Evolutionary conservation across 2,888 invertebrate genomes (phyloP).

Genomic region (Caenorhabditis sinica): DNA sequence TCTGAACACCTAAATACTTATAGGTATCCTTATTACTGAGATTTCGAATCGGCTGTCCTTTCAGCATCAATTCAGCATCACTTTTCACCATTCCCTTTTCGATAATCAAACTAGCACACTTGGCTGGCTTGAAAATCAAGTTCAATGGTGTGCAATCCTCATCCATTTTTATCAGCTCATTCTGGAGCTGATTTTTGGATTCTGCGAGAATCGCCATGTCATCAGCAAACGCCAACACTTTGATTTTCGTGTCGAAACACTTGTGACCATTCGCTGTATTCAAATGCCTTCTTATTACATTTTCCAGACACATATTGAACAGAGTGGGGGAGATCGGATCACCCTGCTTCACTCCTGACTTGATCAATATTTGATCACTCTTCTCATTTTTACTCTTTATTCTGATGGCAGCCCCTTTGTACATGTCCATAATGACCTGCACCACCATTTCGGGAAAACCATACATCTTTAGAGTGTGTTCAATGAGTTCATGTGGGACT

Average conservation of each 20-base stretch:
- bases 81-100: too few relatives aligned
- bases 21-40: not conserved
- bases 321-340: slow-evolving; percentile 83
- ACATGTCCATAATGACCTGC: too few relatives aligned
- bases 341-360: slow-evolving; percentile 83
- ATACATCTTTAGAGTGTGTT: too few relatives aligned
- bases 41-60: too few relatives aligned
- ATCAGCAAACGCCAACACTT: slow-evolving; percentile 67
- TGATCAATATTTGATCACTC: slow-evolving; percentile 63
- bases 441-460: too few relatives aligned
- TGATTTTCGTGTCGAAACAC: too few relatives aligned
- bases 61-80: too few relatives aligned
- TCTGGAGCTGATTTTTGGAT: not conserved
- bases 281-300: slow-evolving; percentile 61
- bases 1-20: too few relatives aligned
- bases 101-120: slow-evolving; percentile 61
- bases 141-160: slow-evolving; percentile 26
- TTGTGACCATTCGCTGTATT: too few relatives aligned
- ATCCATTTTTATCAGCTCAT: slow-evolving; percentile 4
- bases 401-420: slow-evolving; percentile 31
- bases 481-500: too few relatives aligned
- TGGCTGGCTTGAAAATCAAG: slow-evolving; percentile 53
- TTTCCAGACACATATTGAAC: slow-evolving; percentile 83
- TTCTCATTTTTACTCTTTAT: slow-evolving; percentile 30
- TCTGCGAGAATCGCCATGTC: slow-evolving; percentile 49